A percentile compares a stretch with the other conserved stretches of the same genome.
Evolutionary conservation across 1,140 invertebrate species (phyloP).

Genomic region (Helicoverpa zea): DNA sequence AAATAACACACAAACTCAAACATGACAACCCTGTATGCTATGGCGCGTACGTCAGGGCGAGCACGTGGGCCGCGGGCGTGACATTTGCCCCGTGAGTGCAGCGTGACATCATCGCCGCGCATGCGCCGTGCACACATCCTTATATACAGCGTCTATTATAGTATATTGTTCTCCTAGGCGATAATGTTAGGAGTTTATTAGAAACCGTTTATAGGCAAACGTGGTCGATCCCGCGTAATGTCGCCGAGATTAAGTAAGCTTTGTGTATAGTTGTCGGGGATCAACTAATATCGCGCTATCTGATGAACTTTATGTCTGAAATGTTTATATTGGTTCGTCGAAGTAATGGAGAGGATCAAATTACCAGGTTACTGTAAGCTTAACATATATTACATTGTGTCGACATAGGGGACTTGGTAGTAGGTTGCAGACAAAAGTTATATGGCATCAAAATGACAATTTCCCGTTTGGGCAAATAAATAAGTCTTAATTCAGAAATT

Average conservation of each 20-base stretch:
- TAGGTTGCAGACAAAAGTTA: no score
- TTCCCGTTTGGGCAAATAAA: no score
- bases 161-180: slow-evolving; percentile 38
- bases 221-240: slow-evolving; percentile 19
- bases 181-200: slow-evolving; percentile 45
- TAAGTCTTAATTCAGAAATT: no score
- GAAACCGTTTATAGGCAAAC: slow-evolving; percentile 25
- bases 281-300: slow-evolving; percentile 25
- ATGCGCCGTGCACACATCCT: not conserved
- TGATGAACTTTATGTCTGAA: slow-evolving; percentile 25
- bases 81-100: slow-evolving; percentile 73
- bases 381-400: not conserved
- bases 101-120: slow-evolving; percentile 67
- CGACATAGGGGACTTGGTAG: no score
- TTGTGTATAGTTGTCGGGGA: slow-evolving; percentile 19
- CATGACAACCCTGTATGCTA: slow-evolving; percentile 26
- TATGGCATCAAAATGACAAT: no score
- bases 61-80: slow-evolving; percentile 72
- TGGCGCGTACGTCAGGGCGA: slow-evolving; percentile 43
- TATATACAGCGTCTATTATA: slow-evolving; percentile 1
- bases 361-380: not conserved
- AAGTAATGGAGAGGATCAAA: slow-evolving; percentile 10
- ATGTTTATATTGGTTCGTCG: slow-evolving; percentile 6
- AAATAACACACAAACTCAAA: not conserved
- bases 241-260: slow-evolving; percentile 18